Evolutionary conservation across 2,888 invertebrate species (phyloP).

Genomic region (Cremastinae sp.): DNA sequence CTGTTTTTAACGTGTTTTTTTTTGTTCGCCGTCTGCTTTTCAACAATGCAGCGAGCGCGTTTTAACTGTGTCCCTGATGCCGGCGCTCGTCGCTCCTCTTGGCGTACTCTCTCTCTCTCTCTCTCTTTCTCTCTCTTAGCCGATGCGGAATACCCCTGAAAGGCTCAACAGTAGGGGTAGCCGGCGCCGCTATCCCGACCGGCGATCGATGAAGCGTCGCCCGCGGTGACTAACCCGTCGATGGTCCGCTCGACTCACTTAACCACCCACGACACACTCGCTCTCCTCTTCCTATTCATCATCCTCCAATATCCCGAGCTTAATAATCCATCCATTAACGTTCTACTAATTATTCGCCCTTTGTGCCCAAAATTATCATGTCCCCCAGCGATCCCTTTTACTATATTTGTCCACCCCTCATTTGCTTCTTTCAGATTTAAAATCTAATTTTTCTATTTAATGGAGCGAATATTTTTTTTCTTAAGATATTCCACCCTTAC

Average conservation of each 20-base stretch:
- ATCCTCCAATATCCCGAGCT: conserved; percentile 10
- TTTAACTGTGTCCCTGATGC: conserved; percentile 50
- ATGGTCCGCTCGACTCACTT: conserved; percentile 58
- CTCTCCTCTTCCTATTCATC: conserved; percentile 11
- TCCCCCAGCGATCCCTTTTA: no score
- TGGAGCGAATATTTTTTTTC: no score
- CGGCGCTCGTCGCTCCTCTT: conserved; percentile 29
- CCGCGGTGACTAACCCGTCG: conserved; percentile 78
- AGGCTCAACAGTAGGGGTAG: conserved; percentile 65
- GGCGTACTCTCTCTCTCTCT: conserved; percentile 62
- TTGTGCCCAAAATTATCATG: no score
- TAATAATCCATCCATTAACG: background rate
- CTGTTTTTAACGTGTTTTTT: background rate
- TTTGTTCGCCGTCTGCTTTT: conserved; percentile 26
- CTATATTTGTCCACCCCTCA: no score
- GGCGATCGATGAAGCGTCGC: conserved; percentile 79
- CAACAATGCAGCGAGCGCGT: conserved; percentile 33
- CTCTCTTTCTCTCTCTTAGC: no score
- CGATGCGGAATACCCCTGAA: conserved; percentile 66
- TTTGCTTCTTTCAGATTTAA: no score
- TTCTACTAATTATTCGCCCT: background rate
- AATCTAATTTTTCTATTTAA: no score
- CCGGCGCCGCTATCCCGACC: conserved; percentile 69
- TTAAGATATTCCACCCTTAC: no score
- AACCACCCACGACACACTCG: conserved; percentile 30